Evolutionary conservation across 2,888 invertebrate species (phyloP), one percentile per base, ranked within the genome.

Genomic region (Drosophila anceps): DNA sequence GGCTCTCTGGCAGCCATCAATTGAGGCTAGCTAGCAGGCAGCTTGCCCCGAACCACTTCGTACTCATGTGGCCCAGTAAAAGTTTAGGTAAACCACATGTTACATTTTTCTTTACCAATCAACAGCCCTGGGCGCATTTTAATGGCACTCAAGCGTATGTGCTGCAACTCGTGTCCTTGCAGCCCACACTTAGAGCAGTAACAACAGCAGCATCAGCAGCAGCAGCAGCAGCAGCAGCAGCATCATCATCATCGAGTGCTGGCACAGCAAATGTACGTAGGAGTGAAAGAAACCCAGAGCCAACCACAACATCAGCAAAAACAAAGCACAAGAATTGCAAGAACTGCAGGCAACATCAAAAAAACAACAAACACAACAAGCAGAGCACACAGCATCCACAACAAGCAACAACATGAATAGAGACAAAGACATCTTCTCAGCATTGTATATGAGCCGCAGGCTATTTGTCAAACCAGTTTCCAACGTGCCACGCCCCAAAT

Each of bases 401-500:
- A 55, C 69, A 37, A 55, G 69, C 70, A 83, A 73, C 72, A 85
- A 76, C 81, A 83, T 70, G 84, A 76, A 88, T 74, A 74, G 71
- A 86, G 78, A 86, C 88, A 86, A 85, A 83, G 85, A 82, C 88
- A 82, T 78, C 83, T 86, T 83, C 85, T 85, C 76, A 79, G 80
- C 80, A 80, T 86, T 82, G 86, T 88, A 70, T 76, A 69, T 81
- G 80, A 76, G 82, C 88, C 88, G 71, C 83, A 80, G 77, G 85
- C 88, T 88, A 88, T 85, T 85, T 85, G 85, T 88, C 85, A 88
- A 81, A 80, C 73, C 78, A 84, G 79, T 87, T 84, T 82, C 35
- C 69, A 69, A 31, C 62, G 46, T 70, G 24, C 61, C 57, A 69
- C 71, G 63, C 70, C 66, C 70, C 51, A 62, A 65, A 77, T 61